Percentiles rank a stretch among this genome's conserved stretches.
Evolutionary conservation across 2,113 vertebrate species (phyloP).

Genomic region (Ifrita kowaldi): DNA sequence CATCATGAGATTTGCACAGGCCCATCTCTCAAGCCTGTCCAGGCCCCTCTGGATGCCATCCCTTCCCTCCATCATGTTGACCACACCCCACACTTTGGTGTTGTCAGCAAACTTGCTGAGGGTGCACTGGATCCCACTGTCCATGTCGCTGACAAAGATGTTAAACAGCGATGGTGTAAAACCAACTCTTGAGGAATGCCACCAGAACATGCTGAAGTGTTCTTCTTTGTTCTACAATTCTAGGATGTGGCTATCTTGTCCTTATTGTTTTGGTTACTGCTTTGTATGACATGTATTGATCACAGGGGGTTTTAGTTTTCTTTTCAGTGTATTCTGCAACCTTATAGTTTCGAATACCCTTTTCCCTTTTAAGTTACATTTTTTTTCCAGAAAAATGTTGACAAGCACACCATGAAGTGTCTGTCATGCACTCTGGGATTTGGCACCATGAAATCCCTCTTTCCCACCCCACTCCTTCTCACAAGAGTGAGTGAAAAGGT

Average conservation of each 20-base stretch:
- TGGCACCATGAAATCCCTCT: neutral
- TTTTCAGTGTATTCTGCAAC: neutral
- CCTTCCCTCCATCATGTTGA: neutral
- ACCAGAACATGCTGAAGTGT: neutral
- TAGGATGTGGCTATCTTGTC: neutral
- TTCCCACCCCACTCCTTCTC: neutral
- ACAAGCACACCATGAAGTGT: neutral
- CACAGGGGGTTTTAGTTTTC: neutral
- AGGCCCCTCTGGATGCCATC: neutral
- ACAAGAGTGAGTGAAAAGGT: neutral
- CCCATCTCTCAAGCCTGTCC: neutral
- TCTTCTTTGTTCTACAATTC: neutral
- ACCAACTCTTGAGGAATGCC: neutral
- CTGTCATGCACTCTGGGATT: neutral
- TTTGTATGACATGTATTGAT: neutral
- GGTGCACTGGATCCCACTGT: too few relatives aligned
- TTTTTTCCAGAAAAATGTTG: neutral
- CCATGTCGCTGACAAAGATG: neutral
- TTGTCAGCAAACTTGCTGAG: neutral
- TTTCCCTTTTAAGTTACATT: neutral
- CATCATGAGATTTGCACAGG: neutral
- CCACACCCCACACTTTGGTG: neutral
- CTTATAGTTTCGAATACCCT: neutral
- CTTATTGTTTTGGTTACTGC: neutral
- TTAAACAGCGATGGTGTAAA: accelerated